Conservation (phyloP, 2,888 invertebrate genomes). For the Campoplex nolae region DNA sequence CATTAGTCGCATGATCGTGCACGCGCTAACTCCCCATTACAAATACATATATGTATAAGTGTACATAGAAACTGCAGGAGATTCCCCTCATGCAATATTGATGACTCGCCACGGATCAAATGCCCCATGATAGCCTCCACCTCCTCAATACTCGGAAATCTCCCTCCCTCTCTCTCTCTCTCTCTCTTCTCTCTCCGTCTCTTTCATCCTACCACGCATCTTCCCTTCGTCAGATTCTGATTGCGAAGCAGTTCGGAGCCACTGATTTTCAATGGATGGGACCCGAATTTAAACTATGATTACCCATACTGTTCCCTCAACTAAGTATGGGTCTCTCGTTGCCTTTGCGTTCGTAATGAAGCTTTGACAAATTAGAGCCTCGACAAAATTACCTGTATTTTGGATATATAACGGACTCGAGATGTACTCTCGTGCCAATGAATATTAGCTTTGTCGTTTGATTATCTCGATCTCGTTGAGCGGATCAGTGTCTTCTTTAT, state of each 20-base stretch:
- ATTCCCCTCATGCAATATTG: constrained; percentile 84
- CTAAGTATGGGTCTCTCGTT: constrained; percentile 83
- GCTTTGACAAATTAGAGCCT: constrained; percentile 84
- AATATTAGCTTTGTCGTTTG: constrained; percentile 37
- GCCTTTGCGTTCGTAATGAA: constrained; percentile 80
- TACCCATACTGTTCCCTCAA: constrained; percentile 77
- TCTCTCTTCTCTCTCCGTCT: constrained; percentile 31
- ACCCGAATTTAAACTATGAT: constrained; percentile 85
- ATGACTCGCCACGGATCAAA: constrained; percentile 83
- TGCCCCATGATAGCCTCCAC: constrained; percentile 81
- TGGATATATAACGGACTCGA: constrained; percentile 58
- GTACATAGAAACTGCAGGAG: constrained; percentile 61
- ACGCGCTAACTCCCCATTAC: constrained; percentile 70
- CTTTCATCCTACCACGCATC: constrained; percentile 42
- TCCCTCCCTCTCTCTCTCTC: constrained; percentile 36
- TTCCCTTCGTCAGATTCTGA: constrained; percentile 78
- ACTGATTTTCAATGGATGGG: constrained; percentile 84
- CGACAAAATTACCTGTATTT: constrained; percentile 81
- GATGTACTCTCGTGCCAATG: constrained; percentile 41
- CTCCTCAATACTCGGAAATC: constrained; percentile 68
- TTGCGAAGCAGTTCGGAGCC: constrained; percentile 82
- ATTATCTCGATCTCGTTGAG: constrained; percentile 26
- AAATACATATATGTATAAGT: constrained; percentile 22
- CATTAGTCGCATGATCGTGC: constrained; percentile 80
- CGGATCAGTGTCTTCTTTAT: constrained; percentile 49